Conservation (phyloP, 37 sponge, comb jelly and placozoan genomes). For the Amphimedon queenslandica region DNA sequence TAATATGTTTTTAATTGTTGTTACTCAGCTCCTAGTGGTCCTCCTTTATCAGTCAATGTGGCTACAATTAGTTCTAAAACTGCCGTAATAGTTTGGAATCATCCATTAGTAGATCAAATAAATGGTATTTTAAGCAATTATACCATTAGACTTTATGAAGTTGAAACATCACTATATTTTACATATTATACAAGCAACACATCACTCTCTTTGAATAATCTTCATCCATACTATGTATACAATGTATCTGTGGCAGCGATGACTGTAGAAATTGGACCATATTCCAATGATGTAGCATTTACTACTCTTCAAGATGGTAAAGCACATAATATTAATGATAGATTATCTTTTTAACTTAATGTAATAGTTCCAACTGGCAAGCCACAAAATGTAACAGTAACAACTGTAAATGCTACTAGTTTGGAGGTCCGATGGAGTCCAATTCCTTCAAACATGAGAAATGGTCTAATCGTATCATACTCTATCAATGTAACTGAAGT, state of each 20-base stretch:
- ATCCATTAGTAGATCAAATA: background rate
- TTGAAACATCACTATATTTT: background rate
- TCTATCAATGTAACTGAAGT: background rate
- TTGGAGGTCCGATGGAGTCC: conserved; percentile 5
- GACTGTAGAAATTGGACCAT: conserved; percentile 3
- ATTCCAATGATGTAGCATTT: background rate
- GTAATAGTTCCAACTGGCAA: conserved; percentile 14
- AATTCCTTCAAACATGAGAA: background rate
- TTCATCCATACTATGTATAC: conserved; percentile 5
- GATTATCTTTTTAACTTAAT: background rate
- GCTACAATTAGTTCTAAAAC: conserved; percentile 8
- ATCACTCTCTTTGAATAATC: background rate
- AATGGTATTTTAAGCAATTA: conserved; percentile 26
- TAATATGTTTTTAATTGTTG: background rate
- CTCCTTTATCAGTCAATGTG: background rate
- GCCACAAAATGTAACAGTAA: conserved; percentile 5
- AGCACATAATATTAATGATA: background rate
- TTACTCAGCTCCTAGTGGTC: conserved; percentile 18
- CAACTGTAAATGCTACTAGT: background rate
- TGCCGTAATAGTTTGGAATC: conserved; percentile 7
- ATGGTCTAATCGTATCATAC: conserved; percentile 13
- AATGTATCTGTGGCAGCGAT: background rate
- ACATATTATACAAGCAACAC: background rate
- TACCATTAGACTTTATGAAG: conserved; percentile 2
- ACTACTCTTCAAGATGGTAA: conserved; percentile 1